Percentiles rank a stretch among this genome's conserved stretches.
These are phyloP conservation scores for Scolopax mira DNA, from an alignment of 2,113 vertebrate species.

Conservation along the genomic window DNA sequence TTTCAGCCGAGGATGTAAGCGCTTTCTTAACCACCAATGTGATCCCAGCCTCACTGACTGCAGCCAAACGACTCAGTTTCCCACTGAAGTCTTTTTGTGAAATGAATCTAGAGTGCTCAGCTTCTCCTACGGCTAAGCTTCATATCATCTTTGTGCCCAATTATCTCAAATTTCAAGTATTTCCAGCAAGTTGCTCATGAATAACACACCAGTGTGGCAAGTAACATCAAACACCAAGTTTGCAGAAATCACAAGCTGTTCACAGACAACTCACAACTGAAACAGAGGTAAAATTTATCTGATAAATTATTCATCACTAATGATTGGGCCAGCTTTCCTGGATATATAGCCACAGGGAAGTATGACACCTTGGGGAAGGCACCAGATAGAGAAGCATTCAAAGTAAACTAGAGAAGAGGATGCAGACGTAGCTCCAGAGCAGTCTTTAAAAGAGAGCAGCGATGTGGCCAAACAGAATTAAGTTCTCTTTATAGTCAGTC, in stretches of 20 bases:
- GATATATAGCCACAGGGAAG: slow-evolving; percentile 60
- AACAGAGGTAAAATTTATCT: slow-evolving; percentile 59
- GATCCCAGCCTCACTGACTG: neutral
- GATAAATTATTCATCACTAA: slow-evolving; percentile 63
- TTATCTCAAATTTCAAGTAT: slow-evolving; percentile 26
- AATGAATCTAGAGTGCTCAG: neutral
- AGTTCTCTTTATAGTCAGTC: neutral
- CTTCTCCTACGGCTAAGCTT: neutral
- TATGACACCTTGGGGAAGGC: slow-evolving; percentile 57
- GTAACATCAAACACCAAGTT: neutral
- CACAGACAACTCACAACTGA: slow-evolving; percentile 22
- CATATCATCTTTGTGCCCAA: neutral
- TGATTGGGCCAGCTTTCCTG: slow-evolving; percentile 62
- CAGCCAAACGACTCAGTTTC: neutral
- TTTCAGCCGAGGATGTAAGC: neutral
- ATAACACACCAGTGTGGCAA: neutral
- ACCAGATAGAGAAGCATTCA: slow-evolving; percentile 47
- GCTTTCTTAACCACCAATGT: neutral
- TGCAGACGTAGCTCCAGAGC: neutral
- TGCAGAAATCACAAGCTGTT: slow-evolving; percentile 5
- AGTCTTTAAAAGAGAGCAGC: neutral
- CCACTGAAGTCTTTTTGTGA: neutral
- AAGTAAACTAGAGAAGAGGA: slow-evolving; percentile 18
- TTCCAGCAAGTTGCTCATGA: neutral
- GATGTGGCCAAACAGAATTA: neutral